Percentiles rank a stretch among this genome's conserved stretches.
Evolutionary conservation across 2,888 invertebrate genomes (phyloP).

Genomic region (Melikaiella ostensackeni): DNA sequence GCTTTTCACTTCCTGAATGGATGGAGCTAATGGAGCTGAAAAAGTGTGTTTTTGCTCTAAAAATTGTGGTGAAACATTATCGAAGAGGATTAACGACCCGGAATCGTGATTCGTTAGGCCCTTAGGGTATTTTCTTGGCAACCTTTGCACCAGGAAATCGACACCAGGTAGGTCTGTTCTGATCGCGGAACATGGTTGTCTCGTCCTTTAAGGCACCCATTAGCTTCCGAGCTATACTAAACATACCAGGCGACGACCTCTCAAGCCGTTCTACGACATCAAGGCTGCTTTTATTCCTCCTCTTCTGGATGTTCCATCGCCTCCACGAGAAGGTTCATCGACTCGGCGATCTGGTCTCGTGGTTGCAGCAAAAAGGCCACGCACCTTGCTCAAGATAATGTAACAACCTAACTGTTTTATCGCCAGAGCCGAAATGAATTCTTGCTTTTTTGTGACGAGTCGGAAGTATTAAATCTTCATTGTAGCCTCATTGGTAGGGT

Average conservation of each 20-base stretch:
- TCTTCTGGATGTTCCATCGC: constrained; percentile 13
- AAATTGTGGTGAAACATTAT: background rate
- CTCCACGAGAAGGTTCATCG: constrained; percentile 22
- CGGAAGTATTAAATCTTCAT: background rate
- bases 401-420: constrained; percentile 49
- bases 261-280: constrained; percentile 44
- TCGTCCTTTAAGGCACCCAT: constrained; percentile 63
- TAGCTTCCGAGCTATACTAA: constrained; percentile 62
- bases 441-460: background rate
- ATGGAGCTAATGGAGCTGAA: no score
- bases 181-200: constrained; percentile 55
- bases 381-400: constrained; percentile 65
- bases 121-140: constrained; percentile 41
- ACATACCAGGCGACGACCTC: constrained; percentile 59
- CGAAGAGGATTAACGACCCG: constrained; percentile 59
- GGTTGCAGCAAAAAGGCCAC: constrained; percentile 52
- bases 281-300: constrained; percentile 19
- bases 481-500: background rate
- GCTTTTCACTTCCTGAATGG: background rate
- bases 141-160: constrained; percentile 60
- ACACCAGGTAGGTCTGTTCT: constrained; percentile 56
- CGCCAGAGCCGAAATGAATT: constrained; percentile 17
- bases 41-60: background rate
- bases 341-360: constrained; percentile 4
- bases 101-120: constrained; percentile 59